Evolutionary conservation across 2,797 vertebrate species (phyloP).

Genomic region (Knipowitschia caucasica): DNA sequence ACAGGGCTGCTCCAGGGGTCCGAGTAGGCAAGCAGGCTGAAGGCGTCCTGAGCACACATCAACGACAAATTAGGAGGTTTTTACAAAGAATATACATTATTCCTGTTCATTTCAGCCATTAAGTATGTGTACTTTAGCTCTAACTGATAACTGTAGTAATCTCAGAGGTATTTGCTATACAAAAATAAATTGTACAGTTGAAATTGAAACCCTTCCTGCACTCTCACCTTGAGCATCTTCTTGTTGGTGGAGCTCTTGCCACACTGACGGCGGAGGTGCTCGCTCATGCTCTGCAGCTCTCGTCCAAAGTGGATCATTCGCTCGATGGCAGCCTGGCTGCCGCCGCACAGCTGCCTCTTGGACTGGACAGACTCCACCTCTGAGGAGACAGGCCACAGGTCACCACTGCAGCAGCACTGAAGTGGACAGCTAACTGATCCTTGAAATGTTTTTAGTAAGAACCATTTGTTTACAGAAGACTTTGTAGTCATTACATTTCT

Average conservation of each 20-base stretch:
- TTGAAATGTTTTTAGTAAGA: no score
- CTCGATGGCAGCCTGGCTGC: conserved; percentile 97
- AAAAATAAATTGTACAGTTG: no score
- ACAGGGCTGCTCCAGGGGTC: conserved; percentile 98
- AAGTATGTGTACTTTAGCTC: not conserved
- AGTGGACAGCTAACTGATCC: no score
- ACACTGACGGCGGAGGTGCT: conserved; percentile 92
- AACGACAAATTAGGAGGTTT: no score
- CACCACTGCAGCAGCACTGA: not conserved
- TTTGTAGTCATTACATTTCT: no score
- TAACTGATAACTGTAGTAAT: not conserved
- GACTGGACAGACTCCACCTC: conserved; percentile 93
- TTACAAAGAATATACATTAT: not conserved
- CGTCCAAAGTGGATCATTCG: conserved; percentile 98
- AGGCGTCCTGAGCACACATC: conserved; percentile 89
- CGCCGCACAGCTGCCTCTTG: conserved; percentile 93
- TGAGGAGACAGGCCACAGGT: conserved; percentile 34
- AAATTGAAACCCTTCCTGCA: no score
- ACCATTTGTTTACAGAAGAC: no score
- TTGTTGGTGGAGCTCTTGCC: conserved; percentile 97
- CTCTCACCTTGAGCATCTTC: conserved; percentile 98
- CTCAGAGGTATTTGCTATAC: no score
- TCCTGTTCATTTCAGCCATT: not conserved
- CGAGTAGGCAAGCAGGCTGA: conserved; percentile 96
- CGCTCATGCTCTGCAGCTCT: conserved; percentile 97